phyloP scores from a whole-genome alignment of 1,140 invertebrate genomes.

The Epicauta chinensis region DNA sequence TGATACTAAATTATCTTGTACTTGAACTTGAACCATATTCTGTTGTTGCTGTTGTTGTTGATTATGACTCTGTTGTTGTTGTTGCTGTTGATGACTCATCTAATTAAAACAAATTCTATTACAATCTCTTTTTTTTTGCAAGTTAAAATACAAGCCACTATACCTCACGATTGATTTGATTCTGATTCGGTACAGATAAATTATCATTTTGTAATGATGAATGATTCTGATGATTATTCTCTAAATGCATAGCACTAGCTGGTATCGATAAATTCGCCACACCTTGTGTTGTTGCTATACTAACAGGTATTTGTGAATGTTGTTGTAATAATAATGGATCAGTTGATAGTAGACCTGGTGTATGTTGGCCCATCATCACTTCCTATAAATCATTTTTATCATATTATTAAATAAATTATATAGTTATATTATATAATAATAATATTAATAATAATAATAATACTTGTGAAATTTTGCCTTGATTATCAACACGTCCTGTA shows the following conservation, averaged over 20 bases:
- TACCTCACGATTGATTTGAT: slow-evolving; percentile 27
- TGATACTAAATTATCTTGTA: slow-evolving; percentile 42
- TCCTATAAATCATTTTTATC: slow-evolving; percentile 27
- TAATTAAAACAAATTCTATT: background rate
- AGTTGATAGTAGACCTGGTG: slow-evolving; percentile 32
- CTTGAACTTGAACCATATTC: slow-evolving; percentile 42
- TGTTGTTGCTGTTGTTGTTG: slow-evolving; percentile 27
- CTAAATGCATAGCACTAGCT: slow-evolving; percentile 39
- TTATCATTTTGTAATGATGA: slow-evolving; percentile 38
- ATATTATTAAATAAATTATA: too few species aligned
- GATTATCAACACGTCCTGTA: slow-evolving; percentile 46
- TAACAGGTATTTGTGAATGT: slow-evolving; percentile 39
- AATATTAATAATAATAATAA: background rate
- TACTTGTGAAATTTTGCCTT: slow-evolving; percentile 54
- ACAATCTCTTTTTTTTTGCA: too few species aligned
- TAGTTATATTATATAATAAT: too few species aligned
- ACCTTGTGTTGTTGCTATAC: slow-evolving; percentile 37
- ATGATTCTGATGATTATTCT: slow-evolving; percentile 38
- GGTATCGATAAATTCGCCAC: slow-evolving; percentile 39
- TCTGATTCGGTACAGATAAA: slow-evolving; percentile 11
- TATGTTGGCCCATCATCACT: slow-evolving; percentile 36
- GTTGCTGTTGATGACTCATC: slow-evolving; percentile 17
- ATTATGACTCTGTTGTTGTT: slow-evolving; percentile 11
- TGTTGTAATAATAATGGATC: slow-evolving; percentile 39
- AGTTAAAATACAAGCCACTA: too few species aligned